These are phyloP conservation scores for Macrochelys suwanniensis DNA, from an alignment of 2,797 vertebrate genomes.

Conservation along the genomic window DNA sequence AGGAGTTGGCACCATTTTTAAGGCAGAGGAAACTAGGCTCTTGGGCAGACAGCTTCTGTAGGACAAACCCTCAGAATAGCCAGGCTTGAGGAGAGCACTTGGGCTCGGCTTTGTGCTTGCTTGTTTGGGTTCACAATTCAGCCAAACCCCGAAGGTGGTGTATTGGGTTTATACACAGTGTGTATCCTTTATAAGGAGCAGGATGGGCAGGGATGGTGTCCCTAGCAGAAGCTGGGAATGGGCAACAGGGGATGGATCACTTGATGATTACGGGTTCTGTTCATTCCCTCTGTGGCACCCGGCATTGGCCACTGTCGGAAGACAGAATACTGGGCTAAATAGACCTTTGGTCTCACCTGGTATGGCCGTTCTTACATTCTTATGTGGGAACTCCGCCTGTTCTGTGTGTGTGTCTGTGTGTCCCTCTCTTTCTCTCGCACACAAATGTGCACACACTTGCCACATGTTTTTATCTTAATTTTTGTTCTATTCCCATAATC, in stretches of 20 bases:
- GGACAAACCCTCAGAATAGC: neutral
- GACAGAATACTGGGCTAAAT: too few relatives aligned
- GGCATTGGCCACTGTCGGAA: too few relatives aligned
- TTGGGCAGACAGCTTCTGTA: neutral
- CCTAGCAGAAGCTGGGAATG: too few relatives aligned
- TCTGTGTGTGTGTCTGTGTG: neutral
- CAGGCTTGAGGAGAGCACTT: neutral
- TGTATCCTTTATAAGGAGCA: neutral
- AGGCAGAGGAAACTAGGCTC: neutral
- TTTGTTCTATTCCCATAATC: neutral
- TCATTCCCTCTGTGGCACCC: too few relatives aligned
- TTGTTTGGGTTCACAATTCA: neutral
- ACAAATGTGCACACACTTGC: neutral
- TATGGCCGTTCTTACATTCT: neutral
- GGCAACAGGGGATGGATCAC: too few relatives aligned
- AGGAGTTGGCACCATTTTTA: neutral
- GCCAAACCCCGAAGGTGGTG: neutral
- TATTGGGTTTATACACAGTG: neutral
- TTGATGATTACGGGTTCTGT: too few relatives aligned
- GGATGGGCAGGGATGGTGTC: neutral
- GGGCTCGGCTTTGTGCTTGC: neutral
- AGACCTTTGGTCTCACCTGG: too few relatives aligned
- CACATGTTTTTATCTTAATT: neutral
- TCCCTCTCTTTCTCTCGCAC: neutral
- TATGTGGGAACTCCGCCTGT: neutral